Evolutionary conservation across 2,113 vertebrate species (phyloP).

Genomic region (Mesoclemmys tuberculata): DNA sequence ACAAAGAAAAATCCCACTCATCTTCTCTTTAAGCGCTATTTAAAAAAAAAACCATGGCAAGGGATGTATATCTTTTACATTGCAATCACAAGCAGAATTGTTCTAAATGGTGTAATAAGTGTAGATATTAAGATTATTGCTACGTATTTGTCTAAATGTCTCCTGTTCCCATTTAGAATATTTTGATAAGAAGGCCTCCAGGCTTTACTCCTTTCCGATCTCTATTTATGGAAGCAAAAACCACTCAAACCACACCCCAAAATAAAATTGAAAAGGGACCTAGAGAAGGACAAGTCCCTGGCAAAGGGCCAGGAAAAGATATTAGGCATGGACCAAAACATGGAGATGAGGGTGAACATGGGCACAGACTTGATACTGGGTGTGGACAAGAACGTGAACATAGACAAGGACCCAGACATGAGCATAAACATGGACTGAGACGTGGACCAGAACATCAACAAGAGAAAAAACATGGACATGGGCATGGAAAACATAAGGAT

Average conservation of each 20-base stretch:
- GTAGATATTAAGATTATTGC: not conserved
- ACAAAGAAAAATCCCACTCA: not conserved
- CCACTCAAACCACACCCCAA: not conserved
- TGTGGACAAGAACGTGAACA: not conserved
- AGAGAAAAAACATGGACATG: not conserved
- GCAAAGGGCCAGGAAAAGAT: not conserved
- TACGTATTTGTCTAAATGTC: conserved; percentile 29
- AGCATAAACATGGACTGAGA: not conserved
- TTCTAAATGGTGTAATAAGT: not conserved
- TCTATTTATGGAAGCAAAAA: rapidly evolving
- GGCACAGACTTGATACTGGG: not conserved
- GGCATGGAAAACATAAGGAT: conserved; percentile 38
- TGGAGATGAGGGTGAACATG: not conserved
- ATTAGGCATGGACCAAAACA: not conserved
- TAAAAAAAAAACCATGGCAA: not conserved
- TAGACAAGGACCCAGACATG: not conserved
- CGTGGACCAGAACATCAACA: not conserved
- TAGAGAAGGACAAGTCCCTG: conserved; percentile 33
- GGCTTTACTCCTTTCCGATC: conserved; percentile 78
- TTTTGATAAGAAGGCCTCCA: conserved; percentile 54
- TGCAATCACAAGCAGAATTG: not conserved
- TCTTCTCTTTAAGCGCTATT: not conserved
- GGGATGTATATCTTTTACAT: not conserved
- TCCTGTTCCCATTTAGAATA: not conserved
- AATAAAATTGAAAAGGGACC: not conserved